Base-by-base conservation (phyloP, 2,888 invertebrate genomes). In the Emesis russula region DNA sequence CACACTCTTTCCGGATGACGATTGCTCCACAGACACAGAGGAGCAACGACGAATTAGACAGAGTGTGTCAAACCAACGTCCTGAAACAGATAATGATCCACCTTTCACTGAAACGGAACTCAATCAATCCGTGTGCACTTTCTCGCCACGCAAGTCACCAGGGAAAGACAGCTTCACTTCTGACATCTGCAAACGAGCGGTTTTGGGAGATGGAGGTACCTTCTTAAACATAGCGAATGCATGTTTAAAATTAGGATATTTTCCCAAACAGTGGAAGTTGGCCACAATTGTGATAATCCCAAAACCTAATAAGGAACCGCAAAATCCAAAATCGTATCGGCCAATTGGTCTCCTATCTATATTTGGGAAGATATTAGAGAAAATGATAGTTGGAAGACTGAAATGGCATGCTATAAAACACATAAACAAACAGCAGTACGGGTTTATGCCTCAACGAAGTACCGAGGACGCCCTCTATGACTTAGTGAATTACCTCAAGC, bases 281-380 rank as follows among this genome's bases (percentile, higher is more conserved):
- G 90, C 87, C 2, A 80, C 70, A 11, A 86, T 93, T 33, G 75
- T 73, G 11, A 66, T 84, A 2, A 76, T 93, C 7, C 81, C 86
- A 3, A 93, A 93, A 70, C 76, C 88, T 1, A 85, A 85, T 2
- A 91, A 86, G 41, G 86, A 88, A 7, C 85, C 86, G 58, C 63
- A 77, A 11, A 53, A 73, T 6, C 74, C 76, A 2, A 82, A 85
- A 36, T 53, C 66, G 0, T 78, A 77, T 48, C 36, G 58, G 58
- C 58, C 58, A 6, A 58, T 58, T 18, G 58, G 58, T 18, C 58
- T 58, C 6, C 18, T 58, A 7, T n/a, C 58, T 7, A 18, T 18
- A 11, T 13, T 58, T 7, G 58, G 58, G 3, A 58, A 58, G 7
- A 58, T 58, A 6, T 25, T n/a, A 3, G 75, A 75, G 15, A 75